phyloP scores from a whole-genome alignment of 2,113 vertebrate species.

The Alligator sinensis region DNA sequence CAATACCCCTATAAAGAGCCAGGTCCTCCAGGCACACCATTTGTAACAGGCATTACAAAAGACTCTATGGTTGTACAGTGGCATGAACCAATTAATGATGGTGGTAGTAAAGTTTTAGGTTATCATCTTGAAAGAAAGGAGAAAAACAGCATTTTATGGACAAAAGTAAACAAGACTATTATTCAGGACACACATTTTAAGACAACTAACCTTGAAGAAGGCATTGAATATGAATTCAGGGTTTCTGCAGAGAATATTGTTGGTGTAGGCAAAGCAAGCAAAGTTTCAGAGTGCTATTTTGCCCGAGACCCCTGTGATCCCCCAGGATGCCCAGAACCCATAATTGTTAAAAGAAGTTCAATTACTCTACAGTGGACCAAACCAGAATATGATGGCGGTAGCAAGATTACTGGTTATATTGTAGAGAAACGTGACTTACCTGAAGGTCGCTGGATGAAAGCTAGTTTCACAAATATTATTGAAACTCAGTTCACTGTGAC shows the following conservation, averaged over 20 bases:
- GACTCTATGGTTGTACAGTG: conserved; percentile 95
- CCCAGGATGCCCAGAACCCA: conserved; percentile 92
- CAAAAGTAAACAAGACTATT: conserved; percentile 94
- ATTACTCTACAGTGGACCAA: conserved; percentile 95
- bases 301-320: conserved; percentile 96
- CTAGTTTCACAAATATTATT: conserved; percentile 96
- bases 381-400: conserved; percentile 97
- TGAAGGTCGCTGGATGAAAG: conserved; percentile 96
- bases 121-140: conserved; percentile 98
- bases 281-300: conserved; percentile 93
- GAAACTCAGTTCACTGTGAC: conserved; percentile 96
- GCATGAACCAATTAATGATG: conserved; percentile 95
- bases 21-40: conserved; percentile 96
- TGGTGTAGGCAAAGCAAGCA: conserved; percentile 94
- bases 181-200: conserved; percentile 93
- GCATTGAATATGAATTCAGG: conserved; percentile 95
- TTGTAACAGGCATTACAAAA: conserved; percentile 87
- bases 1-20: conserved; percentile 98
- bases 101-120: conserved; percentile 91
- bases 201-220: conserved; percentile 93
- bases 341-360: conserved; percentile 90
- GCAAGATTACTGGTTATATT: conserved; percentile 93
- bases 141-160: conserved; percentile 97
- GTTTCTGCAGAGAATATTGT: conserved; percentile 98
- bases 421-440: conserved; percentile 97